phyloP scores from a whole-genome alignment of 2,113 vertebrate species.

The Neolamprologus tretocephalus region DNA sequence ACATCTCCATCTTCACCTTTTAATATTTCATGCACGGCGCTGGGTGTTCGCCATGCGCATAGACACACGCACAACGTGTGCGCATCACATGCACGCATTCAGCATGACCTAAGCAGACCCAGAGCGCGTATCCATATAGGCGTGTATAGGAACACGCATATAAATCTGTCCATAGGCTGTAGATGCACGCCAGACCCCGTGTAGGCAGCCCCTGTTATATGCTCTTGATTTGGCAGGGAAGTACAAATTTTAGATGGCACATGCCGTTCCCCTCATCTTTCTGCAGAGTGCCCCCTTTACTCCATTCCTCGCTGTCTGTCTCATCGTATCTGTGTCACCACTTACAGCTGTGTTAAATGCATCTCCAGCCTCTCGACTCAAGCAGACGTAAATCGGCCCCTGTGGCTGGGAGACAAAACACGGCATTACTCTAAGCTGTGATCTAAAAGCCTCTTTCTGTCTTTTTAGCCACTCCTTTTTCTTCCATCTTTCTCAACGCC shows the following conservation, averaged over 20 bases:
- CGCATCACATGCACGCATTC: neutral
- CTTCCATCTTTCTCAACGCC: neutral
- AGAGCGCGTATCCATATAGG: neutral
- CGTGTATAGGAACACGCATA: neutral
- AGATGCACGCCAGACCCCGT: constrained; percentile 61
- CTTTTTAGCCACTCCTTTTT: constrained; percentile 26
- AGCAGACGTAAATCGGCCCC: constrained; percentile 71
- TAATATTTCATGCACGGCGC: constrained; percentile 87
- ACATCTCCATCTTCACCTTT: constrained; percentile 89
- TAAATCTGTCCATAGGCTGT: constrained; percentile 30
- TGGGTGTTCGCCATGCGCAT: constrained; percentile 69
- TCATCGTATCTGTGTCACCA: constrained; percentile 90
- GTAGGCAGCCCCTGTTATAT: constrained; percentile 67
- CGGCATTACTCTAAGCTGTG: constrained; percentile 53
- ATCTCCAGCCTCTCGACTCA: constrained; percentile 78
- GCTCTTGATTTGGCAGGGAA: constrained; percentile 44
- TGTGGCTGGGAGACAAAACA: constrained; percentile 73
- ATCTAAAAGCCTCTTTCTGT: constrained; percentile 60
- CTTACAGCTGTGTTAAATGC: constrained; percentile 81
- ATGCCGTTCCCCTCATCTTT: constrained; percentile 5
- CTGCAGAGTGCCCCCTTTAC: constrained; percentile 31
- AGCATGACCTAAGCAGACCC: neutral
- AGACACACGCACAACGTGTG: neutral
- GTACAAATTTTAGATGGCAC: constrained; percentile 31
- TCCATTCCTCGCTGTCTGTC: constrained; percentile 23